phyloP scores from a whole-genome alignment of 2,797 vertebrate species.

The Sarcoramphus papa region DNA sequence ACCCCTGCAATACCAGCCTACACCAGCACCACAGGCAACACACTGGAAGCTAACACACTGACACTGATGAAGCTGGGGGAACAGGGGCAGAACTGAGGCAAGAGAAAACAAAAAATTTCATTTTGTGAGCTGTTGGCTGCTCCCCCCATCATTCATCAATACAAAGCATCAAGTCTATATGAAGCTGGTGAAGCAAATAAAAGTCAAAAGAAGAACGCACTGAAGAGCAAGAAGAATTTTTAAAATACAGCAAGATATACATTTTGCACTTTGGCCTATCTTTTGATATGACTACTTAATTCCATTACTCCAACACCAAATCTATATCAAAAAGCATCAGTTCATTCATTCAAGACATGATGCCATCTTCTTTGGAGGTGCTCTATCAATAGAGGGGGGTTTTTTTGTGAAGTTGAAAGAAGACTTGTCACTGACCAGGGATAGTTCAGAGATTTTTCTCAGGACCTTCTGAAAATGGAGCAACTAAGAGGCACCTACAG shows the following conservation, averaged over 20 bases:
- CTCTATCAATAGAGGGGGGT: rapidly evolving
- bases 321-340: neutral
- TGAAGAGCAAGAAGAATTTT: neutral
- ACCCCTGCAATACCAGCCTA: neutral
- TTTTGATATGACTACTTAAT: neutral
- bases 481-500: neutral
- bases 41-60: neutral
- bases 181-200: neutral
- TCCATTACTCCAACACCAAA: neutral
- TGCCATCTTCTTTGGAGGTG: neutral
- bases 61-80: neutral
- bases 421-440: neutral
- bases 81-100: neutral
- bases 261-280: neutral
- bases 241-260: neutral
- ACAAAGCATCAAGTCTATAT: neutral
- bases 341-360: neutral
- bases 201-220: neutral
- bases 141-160: neutral
- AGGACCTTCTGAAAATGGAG: neutral
- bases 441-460: neutral
- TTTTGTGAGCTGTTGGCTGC: neutral
- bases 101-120: neutral
- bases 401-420: neutral
- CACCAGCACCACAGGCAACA: neutral